Conservation (phyloP, 2,113 vertebrate genomes). For the Dermatemys mawii region DNA sequence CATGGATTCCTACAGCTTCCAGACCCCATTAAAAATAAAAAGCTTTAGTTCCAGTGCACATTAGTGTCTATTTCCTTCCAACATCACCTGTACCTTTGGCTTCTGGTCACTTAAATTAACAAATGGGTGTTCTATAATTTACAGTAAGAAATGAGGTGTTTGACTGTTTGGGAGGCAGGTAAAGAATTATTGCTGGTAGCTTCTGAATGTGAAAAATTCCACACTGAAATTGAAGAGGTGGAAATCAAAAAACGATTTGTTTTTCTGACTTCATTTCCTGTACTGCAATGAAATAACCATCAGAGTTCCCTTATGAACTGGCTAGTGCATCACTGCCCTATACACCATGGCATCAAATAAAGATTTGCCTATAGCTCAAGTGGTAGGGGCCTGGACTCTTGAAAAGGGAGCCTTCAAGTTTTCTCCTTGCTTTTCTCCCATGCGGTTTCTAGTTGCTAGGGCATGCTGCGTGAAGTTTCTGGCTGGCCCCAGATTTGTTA, state of each 20-base stretch:
- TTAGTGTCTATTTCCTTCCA: background rate
- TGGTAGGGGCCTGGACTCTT: background rate
- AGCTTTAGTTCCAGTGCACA: background rate
- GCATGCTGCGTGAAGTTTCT: fast-evolving
- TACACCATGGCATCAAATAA: background rate
- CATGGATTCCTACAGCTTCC: background rate
- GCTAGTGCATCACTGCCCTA: background rate
- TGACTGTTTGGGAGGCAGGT: background rate
- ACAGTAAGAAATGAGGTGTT: background rate
- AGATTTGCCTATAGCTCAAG: background rate
- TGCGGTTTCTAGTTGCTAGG: background rate
- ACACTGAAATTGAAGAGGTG: background rate
- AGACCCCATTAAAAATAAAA: background rate
- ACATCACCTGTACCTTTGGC: background rate
- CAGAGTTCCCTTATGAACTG: background rate
- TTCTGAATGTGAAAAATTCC: background rate
- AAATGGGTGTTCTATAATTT: background rate
- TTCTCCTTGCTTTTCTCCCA: background rate
- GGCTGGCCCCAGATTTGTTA: background rate
- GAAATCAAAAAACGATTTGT: background rate
- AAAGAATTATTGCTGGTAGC: background rate
- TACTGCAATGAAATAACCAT: background rate
- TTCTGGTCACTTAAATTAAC: background rate
- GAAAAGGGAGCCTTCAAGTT: background rate
- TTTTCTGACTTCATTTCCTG: background rate